These are phyloP conservation scores for Microchrysa polita DNA, from an alignment of 2,888 invertebrate species.

Conservation along the genomic window DNA sequence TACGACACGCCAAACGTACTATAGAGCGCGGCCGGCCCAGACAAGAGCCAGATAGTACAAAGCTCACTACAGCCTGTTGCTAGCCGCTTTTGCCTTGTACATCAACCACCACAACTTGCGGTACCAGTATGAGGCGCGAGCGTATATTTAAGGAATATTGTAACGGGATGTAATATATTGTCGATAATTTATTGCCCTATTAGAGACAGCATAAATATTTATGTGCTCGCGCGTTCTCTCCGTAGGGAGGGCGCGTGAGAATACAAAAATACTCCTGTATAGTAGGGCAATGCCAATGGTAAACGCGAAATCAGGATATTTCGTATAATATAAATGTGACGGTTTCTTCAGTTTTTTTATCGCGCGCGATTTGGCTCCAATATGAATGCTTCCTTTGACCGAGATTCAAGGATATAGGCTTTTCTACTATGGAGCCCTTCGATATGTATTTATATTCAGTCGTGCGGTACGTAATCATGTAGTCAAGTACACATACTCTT, in stretches of 20 bases:
- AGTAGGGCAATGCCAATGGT: not conserved
- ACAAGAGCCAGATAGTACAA: not conserved
- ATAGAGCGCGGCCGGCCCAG: too few relatives aligned
- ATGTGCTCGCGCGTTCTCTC: not conserved
- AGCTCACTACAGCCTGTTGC: conserved; percentile 40
- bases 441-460: too few relatives aligned
- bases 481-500: not conserved
- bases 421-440: not conserved
- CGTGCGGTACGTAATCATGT: not conserved
- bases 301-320: not conserved
- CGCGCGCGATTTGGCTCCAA: too few relatives aligned
- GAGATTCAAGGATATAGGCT: not conserved
- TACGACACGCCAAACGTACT: not conserved
- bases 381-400: too few relatives aligned
- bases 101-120: not conserved
- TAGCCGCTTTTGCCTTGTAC: too few relatives aligned
- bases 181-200: conserved; percentile 39
- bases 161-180: conserved; percentile 37
- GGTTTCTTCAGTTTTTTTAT: too few relatives aligned
- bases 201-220: conserved; percentile 37
- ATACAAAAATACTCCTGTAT: too few relatives aligned
- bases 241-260: too few relatives aligned
- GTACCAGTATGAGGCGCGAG: not conserved
- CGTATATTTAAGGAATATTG: conserved; percentile 21
- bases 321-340: conserved; percentile 4